phyloP scores from a whole-genome alignment of 2,797 vertebrate species.

The Phrynocephalus guinanensis region DNA sequence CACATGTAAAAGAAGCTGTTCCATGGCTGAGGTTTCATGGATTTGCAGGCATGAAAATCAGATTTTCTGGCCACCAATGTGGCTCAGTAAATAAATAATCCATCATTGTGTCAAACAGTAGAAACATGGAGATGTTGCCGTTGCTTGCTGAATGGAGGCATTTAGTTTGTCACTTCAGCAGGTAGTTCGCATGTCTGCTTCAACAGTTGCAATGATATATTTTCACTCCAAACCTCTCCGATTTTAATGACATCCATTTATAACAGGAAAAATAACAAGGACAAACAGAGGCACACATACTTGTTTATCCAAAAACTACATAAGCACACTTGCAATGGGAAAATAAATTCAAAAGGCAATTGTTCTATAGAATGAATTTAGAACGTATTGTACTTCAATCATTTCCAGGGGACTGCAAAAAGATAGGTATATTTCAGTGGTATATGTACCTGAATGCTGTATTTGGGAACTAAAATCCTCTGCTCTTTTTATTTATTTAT shows the following conservation, averaged over 20 bases:
- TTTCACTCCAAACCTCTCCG: constrained; percentile 15
- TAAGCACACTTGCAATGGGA: not conserved
- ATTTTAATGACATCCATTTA: constrained; percentile 1
- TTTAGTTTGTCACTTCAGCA: constrained; percentile 71
- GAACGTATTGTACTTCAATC: not conserved
- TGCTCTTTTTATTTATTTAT: too few species aligned
- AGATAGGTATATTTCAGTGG: not conserved
- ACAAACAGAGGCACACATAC: not conserved
- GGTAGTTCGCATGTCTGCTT: constrained; percentile 62
- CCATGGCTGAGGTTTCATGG: constrained; percentile 83
- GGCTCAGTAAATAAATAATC: constrained; percentile 90
- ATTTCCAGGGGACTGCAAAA: not conserved
- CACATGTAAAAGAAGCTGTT: constrained; percentile 80
- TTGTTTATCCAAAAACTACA: not conserved
- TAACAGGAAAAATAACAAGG: not conserved
- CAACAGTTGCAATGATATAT: constrained; percentile 43
- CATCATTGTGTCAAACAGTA: constrained; percentile 85
- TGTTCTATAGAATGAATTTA: constrained; percentile 5
- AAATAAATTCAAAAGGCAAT: not conserved
- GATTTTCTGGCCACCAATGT: constrained; percentile 88
- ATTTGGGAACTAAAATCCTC: not conserved
- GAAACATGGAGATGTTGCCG: constrained; percentile 76
- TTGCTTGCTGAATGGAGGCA: constrained; percentile 71
- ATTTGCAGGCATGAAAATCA: constrained; percentile 89
- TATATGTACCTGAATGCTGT: not conserved